A percentile compares a stretch with the other conserved stretches of the same genome.
These are phyloP conservation scores for Maccullochella peelii DNA, from an alignment of 2,113 vertebrate genomes.

Conservation along the genomic window DNA sequence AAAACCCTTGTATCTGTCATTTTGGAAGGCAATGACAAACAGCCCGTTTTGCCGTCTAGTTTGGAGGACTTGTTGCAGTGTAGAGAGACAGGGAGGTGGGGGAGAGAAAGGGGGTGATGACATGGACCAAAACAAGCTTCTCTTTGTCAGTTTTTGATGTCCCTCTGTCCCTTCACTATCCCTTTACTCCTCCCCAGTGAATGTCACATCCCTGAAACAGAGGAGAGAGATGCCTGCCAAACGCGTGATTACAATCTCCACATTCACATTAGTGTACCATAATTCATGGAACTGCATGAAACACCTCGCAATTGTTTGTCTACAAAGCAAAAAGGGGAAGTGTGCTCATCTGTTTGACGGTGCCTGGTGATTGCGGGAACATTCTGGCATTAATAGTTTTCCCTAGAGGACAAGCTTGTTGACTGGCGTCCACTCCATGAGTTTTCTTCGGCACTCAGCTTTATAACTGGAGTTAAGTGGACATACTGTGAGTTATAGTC, in stretches of 20 bases:
- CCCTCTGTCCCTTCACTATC: neutral
- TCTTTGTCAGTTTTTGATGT: slow-evolving; percentile 11
- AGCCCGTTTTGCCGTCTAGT: neutral
- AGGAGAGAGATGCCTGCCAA: neutral
- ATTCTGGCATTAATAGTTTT: neutral
- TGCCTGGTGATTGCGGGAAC: neutral
- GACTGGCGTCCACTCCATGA: neutral
- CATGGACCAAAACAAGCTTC: neutral
- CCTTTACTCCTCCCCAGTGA: slow-evolving; percentile 1
- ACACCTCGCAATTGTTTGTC: neutral
- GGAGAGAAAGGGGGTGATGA: neutral
- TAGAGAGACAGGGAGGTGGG: no score
- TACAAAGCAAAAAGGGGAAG: neutral
- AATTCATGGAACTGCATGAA: neutral
- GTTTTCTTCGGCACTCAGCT: neutral
- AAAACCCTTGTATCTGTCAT: neutral
- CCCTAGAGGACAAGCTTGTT: neutral
- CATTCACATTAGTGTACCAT: neutral
- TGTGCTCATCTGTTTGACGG: neutral
- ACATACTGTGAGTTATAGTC: neutral
- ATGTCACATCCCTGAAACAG: slow-evolving; percentile 4
- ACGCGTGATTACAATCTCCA: neutral
- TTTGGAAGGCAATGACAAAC: neutral
- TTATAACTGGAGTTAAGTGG: neutral
- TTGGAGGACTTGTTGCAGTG: neutral